Conservation (phyloP, 2,113 vertebrate genomes). For the Thalassarche chlororhynchos region DNA sequence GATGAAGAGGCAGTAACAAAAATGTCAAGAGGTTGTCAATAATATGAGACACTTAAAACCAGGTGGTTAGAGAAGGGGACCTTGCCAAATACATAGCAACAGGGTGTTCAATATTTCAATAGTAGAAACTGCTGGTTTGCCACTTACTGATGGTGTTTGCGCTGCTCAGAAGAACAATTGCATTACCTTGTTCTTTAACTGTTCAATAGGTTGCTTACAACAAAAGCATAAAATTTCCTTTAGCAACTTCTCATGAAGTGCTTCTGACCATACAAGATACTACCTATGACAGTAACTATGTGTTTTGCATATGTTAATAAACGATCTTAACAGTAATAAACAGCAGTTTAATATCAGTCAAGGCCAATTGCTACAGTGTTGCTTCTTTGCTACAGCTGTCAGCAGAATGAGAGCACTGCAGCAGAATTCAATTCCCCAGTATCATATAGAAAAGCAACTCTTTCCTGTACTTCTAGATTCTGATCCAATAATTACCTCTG, state of each 20-base stretch:
- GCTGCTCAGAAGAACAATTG: neutral
- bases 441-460: neutral
- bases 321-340: neutral
- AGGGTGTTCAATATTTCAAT: neutral
- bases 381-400: neutral
- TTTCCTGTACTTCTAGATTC: neutral
- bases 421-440: neutral
- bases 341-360: neutral
- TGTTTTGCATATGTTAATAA: neutral
- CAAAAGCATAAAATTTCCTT: neutral
- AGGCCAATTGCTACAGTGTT: neutral
- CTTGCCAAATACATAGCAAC: neutral
- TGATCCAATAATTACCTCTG: constrained; percentile 16
- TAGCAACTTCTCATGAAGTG: neutral
- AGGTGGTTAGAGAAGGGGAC: neutral
- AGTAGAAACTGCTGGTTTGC: neutral
- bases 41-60: neutral
- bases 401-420: neutral
- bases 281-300: neutral
- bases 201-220: neutral
- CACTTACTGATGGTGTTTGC: neutral
- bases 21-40: neutral
- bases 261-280: neutral
- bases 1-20: neutral
- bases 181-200: neutral